phyloP scores from a whole-genome alignment of 1,140 invertebrate species.

The Drosophila saltans region DNA sequence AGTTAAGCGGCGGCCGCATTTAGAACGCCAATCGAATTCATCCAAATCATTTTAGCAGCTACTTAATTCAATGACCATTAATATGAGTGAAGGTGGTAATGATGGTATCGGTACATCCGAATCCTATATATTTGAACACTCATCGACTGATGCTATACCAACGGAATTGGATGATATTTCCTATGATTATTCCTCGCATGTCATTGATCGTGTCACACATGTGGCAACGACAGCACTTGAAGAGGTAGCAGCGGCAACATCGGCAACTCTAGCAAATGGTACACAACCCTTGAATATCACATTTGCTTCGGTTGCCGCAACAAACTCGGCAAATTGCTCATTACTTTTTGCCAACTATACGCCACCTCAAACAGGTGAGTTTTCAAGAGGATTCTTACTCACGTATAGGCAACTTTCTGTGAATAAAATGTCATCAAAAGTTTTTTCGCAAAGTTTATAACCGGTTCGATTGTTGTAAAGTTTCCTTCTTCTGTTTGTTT shows the following conservation, averaged over 20 bases:
- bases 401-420: no score
- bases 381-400: no score
- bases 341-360: constrained; percentile 76
- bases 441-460: no score
- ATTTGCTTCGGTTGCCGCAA: constrained; percentile 51
- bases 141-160: constrained; percentile 23
- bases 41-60: no score
- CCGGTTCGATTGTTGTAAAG: no score
- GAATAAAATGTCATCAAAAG: no score
- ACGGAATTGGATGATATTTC: constrained; percentile 2
- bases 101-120: constrained; percentile 14
- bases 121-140: constrained; percentile 12
- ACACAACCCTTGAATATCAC: constrained; percentile 48
- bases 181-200: constrained; percentile 16
- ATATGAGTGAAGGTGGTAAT: constrained; percentile 20
- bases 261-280: constrained; percentile 21
- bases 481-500: no score
- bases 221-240: constrained; percentile 41
- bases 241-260: constrained; percentile 26
- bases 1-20: constrained; percentile 26
- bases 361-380: constrained; percentile 71
- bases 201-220: constrained; percentile 41
- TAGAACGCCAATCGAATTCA: constrained; percentile 20
- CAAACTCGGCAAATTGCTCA: constrained; percentile 69
- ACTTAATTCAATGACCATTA: neutral